These are phyloP conservation scores for Elachura formosa DNA, from an alignment of 2,113 vertebrate genomes.

Conservation along the genomic window DNA sequence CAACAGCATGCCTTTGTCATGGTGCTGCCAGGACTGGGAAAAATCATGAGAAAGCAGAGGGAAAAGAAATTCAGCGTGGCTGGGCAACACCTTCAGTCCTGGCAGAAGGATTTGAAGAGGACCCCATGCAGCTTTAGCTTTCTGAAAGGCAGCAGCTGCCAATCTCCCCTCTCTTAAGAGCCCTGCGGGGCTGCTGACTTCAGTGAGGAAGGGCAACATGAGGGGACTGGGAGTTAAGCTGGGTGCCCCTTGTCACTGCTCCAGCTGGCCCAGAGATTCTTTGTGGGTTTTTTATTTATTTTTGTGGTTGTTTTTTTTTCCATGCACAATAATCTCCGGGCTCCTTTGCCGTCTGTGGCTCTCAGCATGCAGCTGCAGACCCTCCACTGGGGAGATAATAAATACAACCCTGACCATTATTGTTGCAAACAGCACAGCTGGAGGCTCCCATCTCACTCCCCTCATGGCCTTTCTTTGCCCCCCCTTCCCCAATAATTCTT, in stretches of 20 bases:
- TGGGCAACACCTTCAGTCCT: background rate
- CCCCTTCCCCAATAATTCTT: background rate
- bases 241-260: background rate
- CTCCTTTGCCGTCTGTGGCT: background rate
- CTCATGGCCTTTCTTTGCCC: background rate
- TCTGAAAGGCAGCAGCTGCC: background rate
- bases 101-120: background rate
- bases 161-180: background rate
- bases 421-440: slow-evolving; percentile 51
- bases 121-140: background rate
- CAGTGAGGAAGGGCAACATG: background rate
- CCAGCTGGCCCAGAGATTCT: background rate
- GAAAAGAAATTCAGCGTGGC: background rate
- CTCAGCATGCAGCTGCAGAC: slow-evolving; percentile 34
- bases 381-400: slow-evolving; percentile 49
- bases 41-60: background rate
- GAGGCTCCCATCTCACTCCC: background rate
- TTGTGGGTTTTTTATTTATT: slow-evolving; percentile 3
- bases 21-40: background rate
- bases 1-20: fast-evolving
- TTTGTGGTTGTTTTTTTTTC: background rate
- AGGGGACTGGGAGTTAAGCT: background rate
- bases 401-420: slow-evolving; percentile 23
- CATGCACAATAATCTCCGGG: background rate
- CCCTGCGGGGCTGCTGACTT: background rate